Percentiles rank a stretch among this genome's conserved stretches.
phyloP scores from a whole-genome alignment of 35 echinoderm and acorn worm species.

The Diadema setosum region DNA sequence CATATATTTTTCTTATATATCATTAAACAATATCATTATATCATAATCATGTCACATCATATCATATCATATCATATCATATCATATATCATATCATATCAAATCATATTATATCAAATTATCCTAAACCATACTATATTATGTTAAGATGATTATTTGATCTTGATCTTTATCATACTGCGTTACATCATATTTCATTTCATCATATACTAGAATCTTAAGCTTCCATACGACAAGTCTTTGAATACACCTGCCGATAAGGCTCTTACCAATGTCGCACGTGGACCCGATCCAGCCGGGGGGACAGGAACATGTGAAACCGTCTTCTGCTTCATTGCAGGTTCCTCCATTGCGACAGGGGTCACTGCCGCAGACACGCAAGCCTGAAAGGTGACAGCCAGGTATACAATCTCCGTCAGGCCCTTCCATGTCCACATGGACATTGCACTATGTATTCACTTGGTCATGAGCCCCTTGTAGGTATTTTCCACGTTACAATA shows the following conservation, averaged over 20 bases:
- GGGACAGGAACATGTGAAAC: not conserved
- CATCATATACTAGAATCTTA: not conserved
- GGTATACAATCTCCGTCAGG: too few species aligned
- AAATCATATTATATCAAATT: not conserved
- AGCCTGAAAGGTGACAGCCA: too few species aligned
- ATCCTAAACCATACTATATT: not conserved
- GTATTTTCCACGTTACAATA: too few species aligned
- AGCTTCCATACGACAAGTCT: not conserved
- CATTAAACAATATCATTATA: not conserved
- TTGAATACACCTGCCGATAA: too few species aligned
- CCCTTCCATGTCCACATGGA: too few species aligned
- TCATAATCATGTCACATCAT: not conserved
- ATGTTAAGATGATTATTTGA: not conserved
- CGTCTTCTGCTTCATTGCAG: slow-evolving; percentile 17
- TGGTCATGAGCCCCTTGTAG: too few species aligned
- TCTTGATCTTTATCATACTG: not conserved
- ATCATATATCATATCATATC: not conserved
- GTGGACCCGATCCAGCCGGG: not conserved
- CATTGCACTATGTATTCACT: too few species aligned
- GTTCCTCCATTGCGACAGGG: slow-evolving; percentile 56
- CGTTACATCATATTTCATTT: not conserved
- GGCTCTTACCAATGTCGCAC: not conserved
- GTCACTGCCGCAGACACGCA: not conserved
- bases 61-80: not conserved
- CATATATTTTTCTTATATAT: not conserved